Evolutionary conservation across 1,140 invertebrate genomes (phyloP).

Genomic region (Lerema accius): DNA sequence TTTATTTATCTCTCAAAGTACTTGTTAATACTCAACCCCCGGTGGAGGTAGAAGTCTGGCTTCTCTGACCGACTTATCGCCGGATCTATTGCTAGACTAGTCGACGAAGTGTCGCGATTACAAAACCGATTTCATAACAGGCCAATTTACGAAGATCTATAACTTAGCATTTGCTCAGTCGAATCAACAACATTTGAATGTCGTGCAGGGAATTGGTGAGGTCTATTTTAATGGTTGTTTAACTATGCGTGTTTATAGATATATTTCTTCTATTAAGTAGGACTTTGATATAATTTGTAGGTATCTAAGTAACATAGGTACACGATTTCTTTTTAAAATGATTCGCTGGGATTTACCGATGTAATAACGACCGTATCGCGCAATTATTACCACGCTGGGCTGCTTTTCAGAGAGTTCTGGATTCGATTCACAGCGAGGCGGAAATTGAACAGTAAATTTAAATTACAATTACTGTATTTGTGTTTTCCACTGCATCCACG

Average conservation of each 20-base stretch:
- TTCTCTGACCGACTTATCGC: conserved; percentile 47
- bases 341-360: too few species aligned
- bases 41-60: conserved; percentile 59
- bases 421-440: too few species aligned
- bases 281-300: too few species aligned
- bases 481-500: too few species aligned
- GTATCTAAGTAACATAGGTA: too few species aligned
- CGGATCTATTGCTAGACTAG: conserved; percentile 19
- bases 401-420: too few species aligned
- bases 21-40: conserved; percentile 77
- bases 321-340: too few species aligned
- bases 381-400: too few species aligned
- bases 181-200: conserved; percentile 13
- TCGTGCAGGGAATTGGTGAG: background rate
- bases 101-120: conserved; percentile 3
- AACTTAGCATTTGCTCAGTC: conserved; percentile 17
- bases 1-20: conserved; percentile 80
- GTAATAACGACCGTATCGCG: too few species aligned
- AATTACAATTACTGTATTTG: too few species aligned
- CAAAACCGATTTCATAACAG: conserved; percentile 42
- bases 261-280: too few species aligned
- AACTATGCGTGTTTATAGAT: background rate
- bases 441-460: too few species aligned
- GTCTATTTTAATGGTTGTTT: conserved; percentile 11
- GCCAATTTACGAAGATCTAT: conserved; percentile 55